Conservation (phyloP, 1,140 invertebrate genomes). For the Proctacanthus coquilletti region DNA sequence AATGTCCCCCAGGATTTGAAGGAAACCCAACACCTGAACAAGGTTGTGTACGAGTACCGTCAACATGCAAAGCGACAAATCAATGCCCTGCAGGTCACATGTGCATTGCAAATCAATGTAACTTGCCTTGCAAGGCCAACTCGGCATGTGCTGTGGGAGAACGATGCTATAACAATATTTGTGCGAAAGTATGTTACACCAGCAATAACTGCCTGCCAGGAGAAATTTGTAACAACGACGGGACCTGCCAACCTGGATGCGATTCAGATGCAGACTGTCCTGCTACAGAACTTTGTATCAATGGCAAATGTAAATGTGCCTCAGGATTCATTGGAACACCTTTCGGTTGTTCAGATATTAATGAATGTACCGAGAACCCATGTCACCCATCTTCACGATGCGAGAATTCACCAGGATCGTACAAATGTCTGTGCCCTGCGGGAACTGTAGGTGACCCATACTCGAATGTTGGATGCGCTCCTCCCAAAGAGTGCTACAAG, state of each 20-base stretch:
- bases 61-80: conserved; percentile 41
- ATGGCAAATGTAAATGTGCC: conserved; percentile 61
- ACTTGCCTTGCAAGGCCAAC: conserved; percentile 53
- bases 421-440: conserved; percentile 57
- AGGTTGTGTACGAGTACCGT: conserved; percentile 65
- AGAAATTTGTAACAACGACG: conserved; percentile 67
- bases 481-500: conserved; percentile 51
- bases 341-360: conserved; percentile 56
- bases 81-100: conserved; percentile 56
- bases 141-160: conserved; percentile 65
- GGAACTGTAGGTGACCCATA: conserved; percentile 67
- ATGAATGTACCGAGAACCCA: conserved; percentile 62
- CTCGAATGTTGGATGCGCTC: conserved; percentile 47
- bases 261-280: conserved; percentile 65
- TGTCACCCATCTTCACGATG: conserved; percentile 68
- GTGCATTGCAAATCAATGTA: conserved; percentile 58
- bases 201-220: conserved; percentile 78
- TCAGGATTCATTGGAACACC: conserved; percentile 50
- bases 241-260: conserved; percentile 68
- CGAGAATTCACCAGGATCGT: conserved; percentile 64
- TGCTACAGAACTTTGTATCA: conserved; percentile 60
- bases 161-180: conserved; percentile 60
- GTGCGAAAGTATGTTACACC: conserved; percentile 71
- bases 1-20: conserved; percentile 67
- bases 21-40: conserved; percentile 77